phyloP scores from a whole-genome alignment of 1,140 invertebrate genomes.

The Telenomus remus region DNA sequence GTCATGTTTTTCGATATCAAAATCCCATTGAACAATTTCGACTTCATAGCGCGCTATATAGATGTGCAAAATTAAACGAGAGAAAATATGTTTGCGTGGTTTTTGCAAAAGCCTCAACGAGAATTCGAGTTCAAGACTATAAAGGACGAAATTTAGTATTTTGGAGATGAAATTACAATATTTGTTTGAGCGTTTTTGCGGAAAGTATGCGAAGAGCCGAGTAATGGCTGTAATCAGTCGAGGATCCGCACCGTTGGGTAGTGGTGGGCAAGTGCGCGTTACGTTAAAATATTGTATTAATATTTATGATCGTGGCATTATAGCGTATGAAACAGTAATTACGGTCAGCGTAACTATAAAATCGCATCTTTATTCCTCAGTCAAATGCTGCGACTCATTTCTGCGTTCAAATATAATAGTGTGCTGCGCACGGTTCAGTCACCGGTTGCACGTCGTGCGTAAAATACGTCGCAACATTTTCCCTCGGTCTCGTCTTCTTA shows the following conservation, averaged over 20 bases:
- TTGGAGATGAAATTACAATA: too few relatives aligned
- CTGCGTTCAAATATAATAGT: slow-evolving; percentile 31
- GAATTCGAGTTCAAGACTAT: too few relatives aligned
- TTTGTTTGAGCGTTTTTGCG: too few relatives aligned
- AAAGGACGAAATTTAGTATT: too few relatives aligned
- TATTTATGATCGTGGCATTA: slow-evolving; percentile 52
- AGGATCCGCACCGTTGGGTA: slow-evolving; percentile 11
- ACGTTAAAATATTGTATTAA: slow-evolving; percentile 51
- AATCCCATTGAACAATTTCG: too few relatives aligned
- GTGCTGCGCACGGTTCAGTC: slow-evolving; percentile 16
- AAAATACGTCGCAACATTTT: slow-evolving; percentile 37
- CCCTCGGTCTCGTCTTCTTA: slow-evolving; percentile 11
- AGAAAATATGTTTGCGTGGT: too few relatives aligned
- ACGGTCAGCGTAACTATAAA: slow-evolving; percentile 47
- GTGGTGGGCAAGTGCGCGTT: slow-evolving; percentile 16
- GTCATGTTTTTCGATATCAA: too few relatives aligned
- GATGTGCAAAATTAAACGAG: too few relatives aligned
- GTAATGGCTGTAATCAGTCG: slow-evolving; percentile 39
- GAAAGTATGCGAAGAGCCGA: neutral
- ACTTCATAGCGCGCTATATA: too few relatives aligned
- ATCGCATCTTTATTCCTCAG: slow-evolving; percentile 41
- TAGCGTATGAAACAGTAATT: slow-evolving; percentile 51
- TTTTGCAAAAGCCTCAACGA: too few relatives aligned
- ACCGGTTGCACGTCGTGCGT: slow-evolving; percentile 27
- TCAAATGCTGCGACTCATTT: slow-evolving; percentile 47